These are phyloP conservation scores for Philotrypesis tridentata DNA, from an alignment of 1,140 invertebrate species.

Conservation along the genomic window DNA sequence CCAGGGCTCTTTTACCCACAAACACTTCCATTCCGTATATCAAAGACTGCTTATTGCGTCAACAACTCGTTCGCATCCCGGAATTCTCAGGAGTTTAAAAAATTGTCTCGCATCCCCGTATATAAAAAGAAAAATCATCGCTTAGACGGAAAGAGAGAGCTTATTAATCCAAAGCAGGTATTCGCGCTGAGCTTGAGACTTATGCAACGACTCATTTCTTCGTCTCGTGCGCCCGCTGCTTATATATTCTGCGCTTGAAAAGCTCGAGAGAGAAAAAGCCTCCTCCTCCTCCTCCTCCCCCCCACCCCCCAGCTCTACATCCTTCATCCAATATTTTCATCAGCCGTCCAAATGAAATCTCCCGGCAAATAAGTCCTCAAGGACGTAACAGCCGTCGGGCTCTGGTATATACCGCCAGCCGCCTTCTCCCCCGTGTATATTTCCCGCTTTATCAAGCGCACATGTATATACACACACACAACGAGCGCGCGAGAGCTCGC, in stretches of 20 bases:
- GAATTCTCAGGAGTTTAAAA: too few relatives aligned
- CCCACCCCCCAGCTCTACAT: too few relatives aligned
- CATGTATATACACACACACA: background rate
- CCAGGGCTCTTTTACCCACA: too few relatives aligned
- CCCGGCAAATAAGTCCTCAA: background rate
- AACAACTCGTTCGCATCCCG: too few relatives aligned
- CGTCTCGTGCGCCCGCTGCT: background rate
- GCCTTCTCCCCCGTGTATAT: background rate
- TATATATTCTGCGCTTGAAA: background rate
- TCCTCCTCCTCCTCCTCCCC: too few relatives aligned
- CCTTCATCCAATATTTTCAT: background rate
- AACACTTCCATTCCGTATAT: too few relatives aligned
- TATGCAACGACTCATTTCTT: background rate
- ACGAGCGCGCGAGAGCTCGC: background rate
- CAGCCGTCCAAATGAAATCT: slow-evolving; percentile 4
- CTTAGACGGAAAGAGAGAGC: background rate
- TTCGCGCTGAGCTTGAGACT: background rate
- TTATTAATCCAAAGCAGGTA: background rate
- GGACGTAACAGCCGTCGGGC: background rate
- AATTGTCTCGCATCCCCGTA: too few relatives aligned
- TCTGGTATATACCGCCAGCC: too few relatives aligned
- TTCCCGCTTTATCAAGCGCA: background rate
- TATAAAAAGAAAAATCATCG: background rate
- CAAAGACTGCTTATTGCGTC: too few relatives aligned
- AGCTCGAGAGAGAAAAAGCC: background rate